Evolutionary conservation across 2,113 vertebrate species (phyloP).

Genomic region (Prolemur simus): DNA sequence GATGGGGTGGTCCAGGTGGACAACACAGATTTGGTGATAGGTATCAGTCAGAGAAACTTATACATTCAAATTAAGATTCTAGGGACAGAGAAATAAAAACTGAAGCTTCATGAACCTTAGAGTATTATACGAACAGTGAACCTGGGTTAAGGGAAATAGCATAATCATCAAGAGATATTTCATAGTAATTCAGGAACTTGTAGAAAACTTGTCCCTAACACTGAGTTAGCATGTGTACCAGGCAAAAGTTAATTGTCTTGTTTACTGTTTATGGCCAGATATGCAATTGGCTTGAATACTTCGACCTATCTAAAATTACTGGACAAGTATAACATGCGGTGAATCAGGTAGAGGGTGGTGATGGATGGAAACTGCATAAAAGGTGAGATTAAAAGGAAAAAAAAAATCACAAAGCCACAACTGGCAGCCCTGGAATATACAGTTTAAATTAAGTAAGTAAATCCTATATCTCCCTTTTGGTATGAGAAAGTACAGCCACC

Average conservation of each 20-base stretch:
- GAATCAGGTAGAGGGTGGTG: not conserved
- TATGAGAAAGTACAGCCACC: not conserved
- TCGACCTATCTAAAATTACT: not conserved
- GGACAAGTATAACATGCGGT: not conserved
- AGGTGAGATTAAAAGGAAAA: not conserved
- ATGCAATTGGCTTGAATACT: not conserved
- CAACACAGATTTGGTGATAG: not conserved
- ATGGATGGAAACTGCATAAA: not conserved
- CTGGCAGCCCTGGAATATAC: not conserved
- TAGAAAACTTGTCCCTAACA: not conserved
- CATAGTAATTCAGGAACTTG: not conserved
- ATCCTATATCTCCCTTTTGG: not conserved
- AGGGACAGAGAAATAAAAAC: not conserved
- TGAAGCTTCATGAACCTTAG: not conserved
- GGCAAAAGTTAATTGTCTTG: not conserved
- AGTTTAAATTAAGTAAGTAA: not conserved
- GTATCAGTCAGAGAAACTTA: not conserved
- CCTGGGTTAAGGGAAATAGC: not conserved
- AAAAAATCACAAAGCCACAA: not conserved
- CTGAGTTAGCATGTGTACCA: not conserved
- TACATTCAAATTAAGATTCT: not conserved
- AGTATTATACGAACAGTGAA: not conserved
- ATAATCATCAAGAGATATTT: not conserved
- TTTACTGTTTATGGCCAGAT: not conserved
- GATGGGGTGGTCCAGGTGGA: rapidly evolving